Evolutionary conservation across 35 echinoderm and acorn worm species (phyloP), one percentile per base, ranked within the genome.

Genomic region (Lytechinus variegatus): DNA sequence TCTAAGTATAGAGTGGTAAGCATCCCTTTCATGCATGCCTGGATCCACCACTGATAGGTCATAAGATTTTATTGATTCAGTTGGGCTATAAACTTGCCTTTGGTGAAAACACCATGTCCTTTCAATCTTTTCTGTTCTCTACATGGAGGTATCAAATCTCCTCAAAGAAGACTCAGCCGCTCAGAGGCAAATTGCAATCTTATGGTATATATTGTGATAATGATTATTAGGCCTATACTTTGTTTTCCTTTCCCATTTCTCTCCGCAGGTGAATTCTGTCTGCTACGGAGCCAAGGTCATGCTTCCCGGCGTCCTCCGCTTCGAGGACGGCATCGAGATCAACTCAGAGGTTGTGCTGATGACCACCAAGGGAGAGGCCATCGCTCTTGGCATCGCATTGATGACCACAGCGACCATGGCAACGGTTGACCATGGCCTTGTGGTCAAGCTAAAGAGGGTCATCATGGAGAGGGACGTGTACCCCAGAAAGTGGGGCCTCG

Each of bases 241-340:
- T 79, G 16, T 7, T 24, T 79, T 7, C 7, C 0, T 6, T n/a
- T 3, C 66, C 66, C 66, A 52, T 90, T 90, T 8, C 54, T 54
- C 2, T 89, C 14, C 56, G 7, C 61, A 99, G 98, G 96, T 99
- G 27, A 99, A 99, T 95, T 97, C 97, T 56, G 94, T 99, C 87
- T 99, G 98, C 92, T 99, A 99, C 87, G 98, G 98, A 86, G 98
- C 98, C 94, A 99, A 99, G 89, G 97, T 99, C 56, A 99, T 99
- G 98, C 91, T 99, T 54, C 98, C 98, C 19, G 98, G 98, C 54
- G 97, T 99, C 8, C 90, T 99, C 16, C 91, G 98, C 44, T 99
- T 99, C 94, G 98, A 99, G 86, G 98, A 99, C 61, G 98, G 98
- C 87, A 99, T 99, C 56, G 98, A 99, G 54, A 91, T 99, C 44